phyloP scores from a whole-genome alignment of 2,113 vertebrate species.

The Corythornis vintsioides region DNA sequence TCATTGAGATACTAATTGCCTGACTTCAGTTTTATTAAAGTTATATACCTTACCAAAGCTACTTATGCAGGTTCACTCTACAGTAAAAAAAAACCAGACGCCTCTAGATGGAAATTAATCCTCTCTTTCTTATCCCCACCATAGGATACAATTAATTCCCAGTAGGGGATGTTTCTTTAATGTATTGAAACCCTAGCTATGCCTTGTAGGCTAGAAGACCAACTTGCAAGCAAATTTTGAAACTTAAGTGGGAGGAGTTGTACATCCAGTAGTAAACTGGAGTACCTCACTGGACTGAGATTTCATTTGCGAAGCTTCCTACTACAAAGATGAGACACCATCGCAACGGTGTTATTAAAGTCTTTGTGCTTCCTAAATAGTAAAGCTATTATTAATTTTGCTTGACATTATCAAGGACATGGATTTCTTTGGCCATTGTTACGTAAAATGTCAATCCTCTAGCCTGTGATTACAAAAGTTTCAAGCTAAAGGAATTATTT shows the following conservation, averaged over 20 bases:
- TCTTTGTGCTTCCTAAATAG: not conserved
- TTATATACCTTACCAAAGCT: not conserved
- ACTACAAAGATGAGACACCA: not conserved
- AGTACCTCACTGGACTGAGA: not conserved
- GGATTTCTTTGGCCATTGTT: not conserved
- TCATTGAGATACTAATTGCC: fast-evolving
- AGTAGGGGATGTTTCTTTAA: not conserved
- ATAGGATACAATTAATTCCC: not conserved
- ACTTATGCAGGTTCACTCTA: not conserved
- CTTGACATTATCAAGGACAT: not conserved
- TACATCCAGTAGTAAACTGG: not conserved
- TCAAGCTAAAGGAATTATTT: conserved; percentile 17
- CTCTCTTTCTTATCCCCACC: not conserved
- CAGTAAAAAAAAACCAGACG: not conserved
- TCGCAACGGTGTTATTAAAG: not conserved
- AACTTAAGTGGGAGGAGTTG: not conserved
- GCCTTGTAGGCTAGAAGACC: not conserved
- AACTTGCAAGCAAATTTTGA: not conserved
- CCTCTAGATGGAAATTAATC: not conserved
- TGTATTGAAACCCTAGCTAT: not conserved
- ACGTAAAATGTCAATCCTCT: not conserved
- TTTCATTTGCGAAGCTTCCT: not conserved
- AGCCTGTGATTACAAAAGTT: conserved; percentile 12
- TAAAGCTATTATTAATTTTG: not conserved
- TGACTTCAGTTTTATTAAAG: not conserved